Base-by-base conservation (phyloP, 2,797 vertebrate genomes). In the Cuculus canorus region DNA sequence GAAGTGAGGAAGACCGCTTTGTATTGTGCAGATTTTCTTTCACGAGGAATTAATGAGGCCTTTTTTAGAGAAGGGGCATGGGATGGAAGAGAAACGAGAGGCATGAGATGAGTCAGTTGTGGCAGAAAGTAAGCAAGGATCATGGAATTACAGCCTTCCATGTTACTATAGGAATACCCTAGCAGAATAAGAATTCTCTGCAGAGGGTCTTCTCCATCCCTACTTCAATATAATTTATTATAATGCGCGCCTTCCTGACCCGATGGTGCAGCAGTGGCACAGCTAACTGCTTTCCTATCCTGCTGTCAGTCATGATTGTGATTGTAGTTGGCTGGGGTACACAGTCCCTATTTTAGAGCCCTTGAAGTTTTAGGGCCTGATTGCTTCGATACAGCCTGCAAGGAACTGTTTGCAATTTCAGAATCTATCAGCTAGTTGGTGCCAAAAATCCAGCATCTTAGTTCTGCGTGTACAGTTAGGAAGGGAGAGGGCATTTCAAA, bases 241-340 rank as follows among this genome's bases (percentile, higher is more conserved):
- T 18, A 39, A 16, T 17, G 4, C 0, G 1, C n/a, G 13, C 27
- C 39, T 78, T 77, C 48, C 69, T 56, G 57, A 43, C 28, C 65
- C 5, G 9, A 1, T 3, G 39, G 23, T 43, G 41, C 47, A 77
- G 60, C 71, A 87, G 35, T 41, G 37, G 16, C 68, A 18, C 12
- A 47, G 47, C 37, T 60, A 7, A 35, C 35, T 64, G 24, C 47
- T 65, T 69, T 73, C 52, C n/a, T 89, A 60, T 77, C 48, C 43
- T 77, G 72, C 45, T 5, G 1, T 63, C 4, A 0, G 17, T 79
- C 3, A 0, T 39, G 22, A 13, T 1, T 50, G 57, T 37, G 33
- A 17, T 35, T 70, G n/a, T 53, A 78, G 2, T 0, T 85, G 57
- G 30, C 21, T 18, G 5, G 32, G 33, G 37, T 41, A 9, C 13